Evolutionary conservation across 2,888 invertebrate genomes (phyloP).

Genomic region (Tryphoninae sp.): DNA sequence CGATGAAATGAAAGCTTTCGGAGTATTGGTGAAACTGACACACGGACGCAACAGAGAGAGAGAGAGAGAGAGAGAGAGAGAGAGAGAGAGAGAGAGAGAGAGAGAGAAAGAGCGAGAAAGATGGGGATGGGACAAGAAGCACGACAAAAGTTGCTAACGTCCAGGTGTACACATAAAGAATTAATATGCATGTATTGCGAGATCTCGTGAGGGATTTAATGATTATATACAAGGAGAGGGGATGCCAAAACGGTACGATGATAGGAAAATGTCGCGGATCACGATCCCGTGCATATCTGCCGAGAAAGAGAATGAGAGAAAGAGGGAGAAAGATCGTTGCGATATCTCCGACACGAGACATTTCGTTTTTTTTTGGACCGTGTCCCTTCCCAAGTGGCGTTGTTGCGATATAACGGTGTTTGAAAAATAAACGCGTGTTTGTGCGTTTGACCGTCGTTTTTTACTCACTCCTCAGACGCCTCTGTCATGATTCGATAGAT

Average conservation of each 20-base stretch:
- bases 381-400: background rate
- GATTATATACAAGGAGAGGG: slow-evolving; percentile 2
- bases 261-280: slow-evolving; percentile 10
- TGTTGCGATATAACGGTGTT: background rate
- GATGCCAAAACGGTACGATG: background rate
- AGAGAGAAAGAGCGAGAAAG: slow-evolving; percentile 14
- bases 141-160: slow-evolving; percentile 32
- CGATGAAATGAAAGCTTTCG: slow-evolving; percentile 54
- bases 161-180: slow-evolving; percentile 9
- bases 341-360: background rate
- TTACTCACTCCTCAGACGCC: slow-evolving; percentile 94
- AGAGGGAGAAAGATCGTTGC: background rate
- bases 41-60: slow-evolving; percentile 41
- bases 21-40: slow-evolving; percentile 54
- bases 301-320: slow-evolving; percentile 1
- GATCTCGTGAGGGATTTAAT: background rate
- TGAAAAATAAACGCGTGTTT: slow-evolving; percentile 19
- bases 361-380: slow-evolving; percentile 9
- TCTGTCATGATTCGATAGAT: slow-evolving; percentile 95
- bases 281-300: background rate
- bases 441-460: slow-evolving; percentile 57
- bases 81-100: slow-evolving; percentile 9
- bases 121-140: slow-evolving; percentile 1
- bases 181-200: background rate
- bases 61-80: slow-evolving; percentile 12